Conservation (phyloP, 2,888 invertebrate genomes). For the Dicranocentrus wangi region DNA sequence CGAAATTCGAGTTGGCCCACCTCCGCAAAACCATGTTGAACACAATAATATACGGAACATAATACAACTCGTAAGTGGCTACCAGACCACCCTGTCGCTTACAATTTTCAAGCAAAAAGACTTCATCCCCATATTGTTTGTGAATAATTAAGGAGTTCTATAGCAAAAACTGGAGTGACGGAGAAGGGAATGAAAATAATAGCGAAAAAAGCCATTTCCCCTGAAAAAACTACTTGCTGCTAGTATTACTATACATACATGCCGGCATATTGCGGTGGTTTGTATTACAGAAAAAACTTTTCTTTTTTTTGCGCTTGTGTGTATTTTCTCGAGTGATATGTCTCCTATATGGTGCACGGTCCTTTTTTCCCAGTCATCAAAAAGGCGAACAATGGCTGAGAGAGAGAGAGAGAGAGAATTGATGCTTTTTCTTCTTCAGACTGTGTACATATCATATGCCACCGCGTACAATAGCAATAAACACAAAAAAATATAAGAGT, state of each 20-base stretch:
- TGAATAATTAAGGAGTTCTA: slow-evolving; percentile 54
- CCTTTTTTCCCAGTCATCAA: too few relatives aligned
- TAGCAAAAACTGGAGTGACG: background rate
- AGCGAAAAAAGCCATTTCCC: slow-evolving; percentile 21
- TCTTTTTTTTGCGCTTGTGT: background rate
- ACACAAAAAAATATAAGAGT: slow-evolving; percentile 24
- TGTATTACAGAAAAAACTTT: slow-evolving; percentile 11
- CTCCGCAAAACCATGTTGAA: too few relatives aligned
- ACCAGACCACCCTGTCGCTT: too few relatives aligned
- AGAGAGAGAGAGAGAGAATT: background rate
- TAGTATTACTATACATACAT: background rate
- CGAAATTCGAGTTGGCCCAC: too few relatives aligned
- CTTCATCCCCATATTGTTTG: slow-evolving; percentile 53
- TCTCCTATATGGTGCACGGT: too few relatives aligned
- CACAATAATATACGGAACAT: too few relatives aligned
- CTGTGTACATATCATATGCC: too few relatives aligned
- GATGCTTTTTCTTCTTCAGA: too few relatives aligned
- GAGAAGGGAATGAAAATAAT: slow-evolving; percentile 30
- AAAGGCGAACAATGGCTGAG: too few relatives aligned
- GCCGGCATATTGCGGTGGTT: slow-evolving; percentile 13
- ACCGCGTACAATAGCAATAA: background rate
- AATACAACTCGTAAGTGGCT: too few relatives aligned
- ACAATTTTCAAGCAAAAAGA: slow-evolving; percentile 10
- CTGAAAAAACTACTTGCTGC: slow-evolving; percentile 25
- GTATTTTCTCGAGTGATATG: background rate